Conservation (phyloP, 2,888 invertebrate species). For the Lepidonotus clava region DNA sequence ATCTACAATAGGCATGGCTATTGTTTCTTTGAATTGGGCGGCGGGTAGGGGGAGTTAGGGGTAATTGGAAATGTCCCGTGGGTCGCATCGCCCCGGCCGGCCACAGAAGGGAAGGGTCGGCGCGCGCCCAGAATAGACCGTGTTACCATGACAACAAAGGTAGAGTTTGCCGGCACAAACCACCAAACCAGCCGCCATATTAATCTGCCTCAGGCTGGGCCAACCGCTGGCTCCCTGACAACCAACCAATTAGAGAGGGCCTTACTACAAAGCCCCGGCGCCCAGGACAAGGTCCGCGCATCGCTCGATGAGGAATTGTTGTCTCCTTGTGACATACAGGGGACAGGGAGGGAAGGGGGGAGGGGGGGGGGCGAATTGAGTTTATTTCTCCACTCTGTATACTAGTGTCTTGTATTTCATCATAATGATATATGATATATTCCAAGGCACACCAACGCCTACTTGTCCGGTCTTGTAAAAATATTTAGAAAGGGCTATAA, state of each 20-base stretch:
- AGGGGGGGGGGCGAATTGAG: too few species aligned
- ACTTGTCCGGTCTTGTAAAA: too few species aligned
- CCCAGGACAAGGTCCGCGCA: neutral
- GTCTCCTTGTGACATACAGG: neutral
- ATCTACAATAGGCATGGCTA: neutral
- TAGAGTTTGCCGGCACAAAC: neutral
- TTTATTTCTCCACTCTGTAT: too few species aligned
- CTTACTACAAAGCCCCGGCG: neutral
- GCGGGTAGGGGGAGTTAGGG: neutral
- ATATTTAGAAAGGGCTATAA: too few species aligned
- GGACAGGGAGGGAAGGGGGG: neutral
- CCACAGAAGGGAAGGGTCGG: neutral
- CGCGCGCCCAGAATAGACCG: neutral
- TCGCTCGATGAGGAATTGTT: neutral
- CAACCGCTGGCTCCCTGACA: conserved; percentile 6
- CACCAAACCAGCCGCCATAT: neutral
- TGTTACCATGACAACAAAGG: conserved; percentile 13
- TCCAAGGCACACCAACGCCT: too few species aligned
- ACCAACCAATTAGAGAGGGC: conserved; percentile 28
- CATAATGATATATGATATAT: too few species aligned
- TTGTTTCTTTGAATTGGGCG: conserved; percentile 6
- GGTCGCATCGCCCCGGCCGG: neutral
- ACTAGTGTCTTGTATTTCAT: too few species aligned
- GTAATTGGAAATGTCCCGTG: neutral
- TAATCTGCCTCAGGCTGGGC: neutral